These are phyloP conservation scores for Tenthredo amoena DNA, from an alignment of 2,888 invertebrate species.

Conservation along the genomic window DNA sequence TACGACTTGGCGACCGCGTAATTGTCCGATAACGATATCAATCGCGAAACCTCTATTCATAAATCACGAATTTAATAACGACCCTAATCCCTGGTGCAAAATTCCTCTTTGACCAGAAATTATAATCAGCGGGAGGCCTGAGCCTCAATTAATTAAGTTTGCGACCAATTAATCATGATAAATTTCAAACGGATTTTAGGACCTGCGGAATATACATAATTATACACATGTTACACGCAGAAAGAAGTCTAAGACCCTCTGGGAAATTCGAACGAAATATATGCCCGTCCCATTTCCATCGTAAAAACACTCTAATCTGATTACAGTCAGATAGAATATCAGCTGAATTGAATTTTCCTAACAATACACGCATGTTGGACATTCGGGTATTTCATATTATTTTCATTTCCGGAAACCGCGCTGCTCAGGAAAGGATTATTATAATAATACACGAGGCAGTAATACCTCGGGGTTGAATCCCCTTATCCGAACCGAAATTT, in stretches of 20 bases:
- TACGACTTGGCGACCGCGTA: background rate
- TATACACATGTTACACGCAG: background rate
- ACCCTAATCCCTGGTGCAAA: background rate
- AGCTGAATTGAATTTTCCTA: background rate
- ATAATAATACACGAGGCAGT: background rate
- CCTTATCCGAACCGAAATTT: background rate
- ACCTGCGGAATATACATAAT: background rate
- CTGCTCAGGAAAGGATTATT: background rate
- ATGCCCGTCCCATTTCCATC: background rate
- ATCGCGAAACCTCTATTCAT: background rate
- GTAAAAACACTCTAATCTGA: slow-evolving; percentile 24
- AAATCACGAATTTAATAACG: background rate
- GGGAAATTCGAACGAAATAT: background rate
- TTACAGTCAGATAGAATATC: background rate
- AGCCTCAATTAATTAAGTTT: background rate
- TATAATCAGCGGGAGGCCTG: background rate
- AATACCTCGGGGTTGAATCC: background rate
- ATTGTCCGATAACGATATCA: slow-evolving; percentile 22
- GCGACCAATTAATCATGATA: background rate
- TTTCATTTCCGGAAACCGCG: background rate
- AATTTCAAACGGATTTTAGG: background rate
- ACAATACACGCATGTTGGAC: background rate
- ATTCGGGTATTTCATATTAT: background rate
- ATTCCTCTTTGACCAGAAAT: background rate
- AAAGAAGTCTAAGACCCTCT: background rate